These are phyloP conservation scores for Zaprionus obscuricornis DNA, from an alignment of 2,888 invertebrate genomes.

Conservation along the genomic window DNA sequence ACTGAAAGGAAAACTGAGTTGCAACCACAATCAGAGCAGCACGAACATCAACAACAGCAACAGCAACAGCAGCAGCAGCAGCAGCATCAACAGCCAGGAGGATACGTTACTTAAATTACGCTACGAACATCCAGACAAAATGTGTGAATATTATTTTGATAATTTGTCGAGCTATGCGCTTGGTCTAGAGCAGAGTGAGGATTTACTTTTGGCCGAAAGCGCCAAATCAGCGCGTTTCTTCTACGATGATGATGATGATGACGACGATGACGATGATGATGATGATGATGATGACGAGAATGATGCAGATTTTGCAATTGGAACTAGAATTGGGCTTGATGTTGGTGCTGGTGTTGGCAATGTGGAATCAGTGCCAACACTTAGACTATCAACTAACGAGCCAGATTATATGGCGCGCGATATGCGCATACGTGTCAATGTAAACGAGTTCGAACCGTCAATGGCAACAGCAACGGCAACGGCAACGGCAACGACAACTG, in stretches of 20 bases:
- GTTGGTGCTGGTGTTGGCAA: conserved; percentile 32
- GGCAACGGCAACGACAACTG: conserved; percentile 28
- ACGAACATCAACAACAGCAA: not conserved
- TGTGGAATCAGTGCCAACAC: no score
- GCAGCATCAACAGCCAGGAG: conserved; percentile 2
- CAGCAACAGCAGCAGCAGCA: not conserved
- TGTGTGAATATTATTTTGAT: conserved; percentile 80
- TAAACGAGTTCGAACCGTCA: conserved; percentile 73
- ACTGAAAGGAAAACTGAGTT: no score
- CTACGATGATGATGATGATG: conserved; percentile 44
- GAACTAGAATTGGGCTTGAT: no score
- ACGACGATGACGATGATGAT: conserved; percentile 28
- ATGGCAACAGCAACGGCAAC: conserved; percentile 33
- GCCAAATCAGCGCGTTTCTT: conserved; percentile 58
- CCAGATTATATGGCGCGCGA: conserved; percentile 62
- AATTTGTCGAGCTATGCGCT: conserved; percentile 67
- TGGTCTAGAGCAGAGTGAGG: conserved; percentile 62
- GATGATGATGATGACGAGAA: conserved; percentile 17
- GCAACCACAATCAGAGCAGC: no score
- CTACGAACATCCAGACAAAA: conserved; percentile 81
- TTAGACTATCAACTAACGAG: conserved; percentile 34
- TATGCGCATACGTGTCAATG: conserved; percentile 75
- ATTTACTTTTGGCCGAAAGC: conserved; percentile 68
- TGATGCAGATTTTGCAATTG: not conserved
- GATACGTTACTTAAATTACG: conserved; percentile 53